A percentile compares a stretch with the other conserved stretches of the same genome.
Conservation (phyloP, 2,797 vertebrate species). For the Cynodonichthys magdalenae region DNA sequence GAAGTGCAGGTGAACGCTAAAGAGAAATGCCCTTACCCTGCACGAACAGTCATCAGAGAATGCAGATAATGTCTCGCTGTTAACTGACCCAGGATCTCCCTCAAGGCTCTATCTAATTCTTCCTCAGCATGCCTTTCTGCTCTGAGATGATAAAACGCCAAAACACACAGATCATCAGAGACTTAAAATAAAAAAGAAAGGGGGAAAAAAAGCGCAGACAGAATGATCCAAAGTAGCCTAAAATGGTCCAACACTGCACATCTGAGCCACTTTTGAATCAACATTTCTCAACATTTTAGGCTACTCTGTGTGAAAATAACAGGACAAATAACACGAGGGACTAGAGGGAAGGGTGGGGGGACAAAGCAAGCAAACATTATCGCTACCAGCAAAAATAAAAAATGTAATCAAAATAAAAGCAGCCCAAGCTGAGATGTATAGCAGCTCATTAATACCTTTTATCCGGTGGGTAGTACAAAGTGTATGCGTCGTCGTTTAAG, state of each 20-base stretch:
- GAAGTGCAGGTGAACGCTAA: conserved; percentile 78
- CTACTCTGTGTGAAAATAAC: conserved; percentile 68
- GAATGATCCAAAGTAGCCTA: conserved; percentile 74
- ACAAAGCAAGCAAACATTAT: conserved; percentile 74
- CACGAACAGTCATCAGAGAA: conserved; percentile 91
- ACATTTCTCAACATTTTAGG: conserved; percentile 59
- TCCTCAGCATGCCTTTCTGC: conserved; percentile 91
- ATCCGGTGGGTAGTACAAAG: conserved; percentile 88
- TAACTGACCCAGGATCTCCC: conserved; percentile 93
- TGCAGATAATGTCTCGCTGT: conserved; percentile 94
- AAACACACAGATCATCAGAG: conserved; percentile 81
- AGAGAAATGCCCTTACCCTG: conserved; percentile 91
- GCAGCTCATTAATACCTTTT: conserved; percentile 84
- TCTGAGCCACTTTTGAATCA: conserved; percentile 2
- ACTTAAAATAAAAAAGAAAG: conserved; percentile 50
- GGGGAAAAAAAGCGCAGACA: conserved; percentile 62
- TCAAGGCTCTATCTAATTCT: conserved; percentile 96
- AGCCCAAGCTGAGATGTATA: conserved; percentile 1
- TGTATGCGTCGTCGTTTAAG: conserved; percentile 86
- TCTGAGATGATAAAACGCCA: conserved; percentile 84
- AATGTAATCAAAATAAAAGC: conserved; percentile 44
- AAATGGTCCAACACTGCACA: conserved; percentile 54
- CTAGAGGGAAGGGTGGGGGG: conserved; percentile 25
- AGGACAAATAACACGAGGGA: conserved; percentile 71
- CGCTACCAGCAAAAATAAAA: conserved; percentile 47